These are phyloP conservation scores for Cryptus viduatorius DNA, from an alignment of 2,888 invertebrate genomes.

Conservation along the genomic window DNA sequence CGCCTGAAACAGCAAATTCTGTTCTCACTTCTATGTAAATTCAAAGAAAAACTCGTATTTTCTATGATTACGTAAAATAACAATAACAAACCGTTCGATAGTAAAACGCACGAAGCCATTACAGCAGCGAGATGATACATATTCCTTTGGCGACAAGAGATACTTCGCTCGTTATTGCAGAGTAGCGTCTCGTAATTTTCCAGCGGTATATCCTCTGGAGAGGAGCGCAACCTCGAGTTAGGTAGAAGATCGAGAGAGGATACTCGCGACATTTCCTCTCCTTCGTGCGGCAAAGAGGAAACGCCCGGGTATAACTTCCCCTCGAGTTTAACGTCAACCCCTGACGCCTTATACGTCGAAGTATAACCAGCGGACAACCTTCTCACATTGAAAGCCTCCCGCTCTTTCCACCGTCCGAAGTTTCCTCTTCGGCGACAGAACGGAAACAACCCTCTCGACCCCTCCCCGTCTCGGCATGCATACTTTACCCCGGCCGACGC, in stretches of 20 bases:
- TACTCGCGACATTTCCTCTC: slow-evolving; percentile 52
- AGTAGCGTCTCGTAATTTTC: slow-evolving; percentile 66
- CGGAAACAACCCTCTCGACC: slow-evolving; percentile 46
- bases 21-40: neutral
- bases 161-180: slow-evolving; percentile 62
- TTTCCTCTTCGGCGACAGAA: slow-evolving; percentile 45
- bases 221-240: neutral
- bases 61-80: slow-evolving; percentile 16
- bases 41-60: neutral
- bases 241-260: slow-evolving; percentile 16
- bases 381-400: slow-evolving; percentile 15
- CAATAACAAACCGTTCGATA: slow-evolving; percentile 48
- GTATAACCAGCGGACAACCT: slow-evolving; percentile 46
- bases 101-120: slow-evolving; percentile 18
- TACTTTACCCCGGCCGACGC: neutral
- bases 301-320: slow-evolving; percentile 55
- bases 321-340: slow-evolving; percentile 62
- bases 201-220: slow-evolving; percentile 39
- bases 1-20: neutral
- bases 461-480: slow-evolving; percentile 33
- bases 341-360: slow-evolving; percentile 55
- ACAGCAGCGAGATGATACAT: slow-evolving; percentile 1
- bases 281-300: slow-evolving; percentile 18
- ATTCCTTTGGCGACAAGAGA: slow-evolving; percentile 8
- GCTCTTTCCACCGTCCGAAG: slow-evolving; percentile 31